Conservation (phyloP, 2,888 invertebrate species). For the Tenodera sinensis region DNA sequence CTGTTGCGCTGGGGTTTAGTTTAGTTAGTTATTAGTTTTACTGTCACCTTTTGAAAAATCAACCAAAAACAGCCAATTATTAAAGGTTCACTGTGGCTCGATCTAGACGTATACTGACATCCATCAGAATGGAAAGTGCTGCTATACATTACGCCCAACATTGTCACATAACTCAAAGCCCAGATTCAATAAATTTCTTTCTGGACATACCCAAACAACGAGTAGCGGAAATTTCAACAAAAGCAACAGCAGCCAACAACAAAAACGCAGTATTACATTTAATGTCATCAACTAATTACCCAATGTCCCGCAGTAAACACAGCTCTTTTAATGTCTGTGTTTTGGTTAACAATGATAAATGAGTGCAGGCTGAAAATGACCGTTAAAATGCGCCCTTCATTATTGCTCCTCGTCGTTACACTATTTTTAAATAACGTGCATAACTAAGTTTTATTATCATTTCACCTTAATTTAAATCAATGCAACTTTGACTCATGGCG, state of each 20-base stretch:
- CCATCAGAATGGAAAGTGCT: background rate
- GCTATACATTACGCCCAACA: background rate
- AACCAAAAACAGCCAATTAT: background rate
- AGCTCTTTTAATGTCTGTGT: background rate
- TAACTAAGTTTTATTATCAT: background rate
- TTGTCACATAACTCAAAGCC: background rate
- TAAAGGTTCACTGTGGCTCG: background rate
- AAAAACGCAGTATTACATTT: background rate
- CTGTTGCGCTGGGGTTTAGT: too few relatives aligned
- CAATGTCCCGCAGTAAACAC: background rate
- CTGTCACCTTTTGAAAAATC: background rate
- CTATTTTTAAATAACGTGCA: background rate
- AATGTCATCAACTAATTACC: background rate
- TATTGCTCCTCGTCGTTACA: background rate
- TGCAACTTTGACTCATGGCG: background rate
- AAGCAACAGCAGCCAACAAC: background rate
- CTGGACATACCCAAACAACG: background rate
- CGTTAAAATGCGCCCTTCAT: background rate
- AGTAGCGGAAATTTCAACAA: background rate
- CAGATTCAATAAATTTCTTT: background rate
- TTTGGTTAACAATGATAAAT: background rate
- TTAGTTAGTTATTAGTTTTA: too few relatives aligned
- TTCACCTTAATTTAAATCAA: background rate
- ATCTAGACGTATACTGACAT: background rate
- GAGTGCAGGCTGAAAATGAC: background rate